Evolutionary conservation across 2,888 invertebrate genomes (phyloP).

Genomic region (Strigamia maritima): DNA sequence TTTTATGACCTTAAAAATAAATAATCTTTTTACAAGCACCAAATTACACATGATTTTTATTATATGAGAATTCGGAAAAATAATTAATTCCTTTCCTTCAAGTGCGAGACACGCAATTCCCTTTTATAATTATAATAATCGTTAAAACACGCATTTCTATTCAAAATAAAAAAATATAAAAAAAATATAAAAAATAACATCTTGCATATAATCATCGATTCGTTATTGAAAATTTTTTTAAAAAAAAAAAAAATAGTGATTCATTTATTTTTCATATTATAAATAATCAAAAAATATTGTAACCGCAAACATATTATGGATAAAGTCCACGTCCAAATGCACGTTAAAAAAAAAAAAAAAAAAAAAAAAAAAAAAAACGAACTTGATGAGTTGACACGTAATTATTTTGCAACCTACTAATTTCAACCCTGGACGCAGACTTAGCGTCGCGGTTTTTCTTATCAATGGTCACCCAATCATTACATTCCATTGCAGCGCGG

Average conservation of each 20-base stretch:
- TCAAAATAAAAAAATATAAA: background rate
- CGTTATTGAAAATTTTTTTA: too few relatives aligned
- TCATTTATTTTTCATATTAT: too few relatives aligned
- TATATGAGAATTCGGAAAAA: too few relatives aligned
- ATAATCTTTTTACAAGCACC: background rate
- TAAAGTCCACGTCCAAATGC: background rate
- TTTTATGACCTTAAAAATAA: background rate
- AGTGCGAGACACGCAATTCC: background rate
- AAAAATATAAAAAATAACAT: too few relatives aligned
- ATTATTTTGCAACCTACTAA: conserved; percentile 23
- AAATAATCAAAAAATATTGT: too few relatives aligned
- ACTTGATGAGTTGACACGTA: conserved; percentile 17
- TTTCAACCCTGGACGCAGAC: conserved; percentile 15
- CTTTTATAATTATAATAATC: background rate
- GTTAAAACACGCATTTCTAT: background rate
- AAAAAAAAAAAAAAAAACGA: too few relatives aligned
- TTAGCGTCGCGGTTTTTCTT: conserved; percentile 5
- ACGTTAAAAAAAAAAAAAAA: conserved; percentile 16
- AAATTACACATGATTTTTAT: background rate
- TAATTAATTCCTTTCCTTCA: too few relatives aligned
- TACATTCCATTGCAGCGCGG: background rate
- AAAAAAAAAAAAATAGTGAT: too few relatives aligned
- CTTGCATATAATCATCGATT: too few relatives aligned
- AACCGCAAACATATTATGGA: conserved; percentile 6
- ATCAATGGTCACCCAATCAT: background rate